Evolutionary conservation across 2,113 vertebrate genomes (phyloP).

Genomic region (Pogona vitticeps): DNA sequence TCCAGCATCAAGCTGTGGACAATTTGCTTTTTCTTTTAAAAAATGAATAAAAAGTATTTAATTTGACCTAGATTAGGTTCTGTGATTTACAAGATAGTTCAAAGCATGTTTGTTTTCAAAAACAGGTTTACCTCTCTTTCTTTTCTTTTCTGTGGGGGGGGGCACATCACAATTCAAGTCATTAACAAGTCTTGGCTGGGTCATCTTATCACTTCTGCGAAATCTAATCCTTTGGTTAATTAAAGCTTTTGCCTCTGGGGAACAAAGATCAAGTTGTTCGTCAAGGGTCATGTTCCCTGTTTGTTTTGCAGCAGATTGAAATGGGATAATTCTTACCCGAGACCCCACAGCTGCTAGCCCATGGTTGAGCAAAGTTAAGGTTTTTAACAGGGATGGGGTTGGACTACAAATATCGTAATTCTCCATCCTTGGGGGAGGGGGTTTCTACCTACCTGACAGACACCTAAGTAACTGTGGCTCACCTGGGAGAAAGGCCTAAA

Average conservation of each 20-base stretch:
- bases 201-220: background rate
- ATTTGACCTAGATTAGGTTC: slow-evolving; percentile 9
- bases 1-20: background rate
- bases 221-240: background rate
- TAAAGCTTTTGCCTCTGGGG: background rate
- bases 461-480: too few species aligned
- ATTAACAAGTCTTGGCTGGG: background rate
- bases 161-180: background rate
- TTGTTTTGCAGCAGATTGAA: background rate
- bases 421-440: too few species aligned
- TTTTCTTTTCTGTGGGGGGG: too few species aligned
- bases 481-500: too few species aligned
- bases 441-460: too few species aligned
- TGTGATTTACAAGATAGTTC: background rate
- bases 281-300: background rate
- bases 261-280: background rate
- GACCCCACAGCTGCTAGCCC: background rate
- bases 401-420: too few species aligned
- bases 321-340: background rate
- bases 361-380: too few species aligned
- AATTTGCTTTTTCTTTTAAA: background rate
- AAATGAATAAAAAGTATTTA: background rate
- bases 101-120: background rate
- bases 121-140: background rate
- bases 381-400: too few species aligned